phyloP scores from a whole-genome alignment of 2,888 invertebrate genomes.

The Aphodius sticticus region DNA sequence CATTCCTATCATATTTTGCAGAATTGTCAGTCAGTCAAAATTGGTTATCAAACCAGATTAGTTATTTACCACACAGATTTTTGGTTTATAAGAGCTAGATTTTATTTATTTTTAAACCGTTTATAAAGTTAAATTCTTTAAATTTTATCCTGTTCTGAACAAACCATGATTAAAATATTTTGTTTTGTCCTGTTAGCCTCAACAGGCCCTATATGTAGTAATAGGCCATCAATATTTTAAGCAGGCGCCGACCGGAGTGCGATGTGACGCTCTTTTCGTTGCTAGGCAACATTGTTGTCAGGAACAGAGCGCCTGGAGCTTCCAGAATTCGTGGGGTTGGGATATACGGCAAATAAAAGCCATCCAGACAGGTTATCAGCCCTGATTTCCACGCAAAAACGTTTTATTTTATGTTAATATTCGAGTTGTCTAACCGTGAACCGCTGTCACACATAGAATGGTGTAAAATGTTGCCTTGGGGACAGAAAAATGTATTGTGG shows the following conservation, averaged over 20 bases:
- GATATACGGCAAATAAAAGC: background rate
- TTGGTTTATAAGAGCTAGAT: too few relatives aligned
- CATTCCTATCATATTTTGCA: too few relatives aligned
- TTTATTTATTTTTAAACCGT: too few relatives aligned
- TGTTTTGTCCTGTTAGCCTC: too few relatives aligned
- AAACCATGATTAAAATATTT: too few relatives aligned
- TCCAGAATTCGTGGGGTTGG: constrained; percentile 10
- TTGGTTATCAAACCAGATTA: too few relatives aligned
- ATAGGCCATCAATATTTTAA: constrained; percentile 21
- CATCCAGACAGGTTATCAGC: background rate
- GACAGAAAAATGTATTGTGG: background rate
- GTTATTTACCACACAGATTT: too few relatives aligned
- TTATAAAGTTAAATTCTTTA: too few relatives aligned
- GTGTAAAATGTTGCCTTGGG: background rate
- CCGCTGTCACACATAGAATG: background rate
- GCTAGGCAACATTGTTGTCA: constrained; percentile 58
- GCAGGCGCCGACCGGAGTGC: constrained; percentile 25
- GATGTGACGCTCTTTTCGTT: constrained; percentile 50
- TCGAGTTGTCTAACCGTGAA: background rate
- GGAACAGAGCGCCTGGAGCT: constrained; percentile 48
- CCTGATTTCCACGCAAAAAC: background rate
- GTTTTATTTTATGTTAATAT: background rate
- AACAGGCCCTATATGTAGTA: background rate
- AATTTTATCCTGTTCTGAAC: too few relatives aligned
- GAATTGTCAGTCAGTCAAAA: too few relatives aligned